Evolutionary conservation across 2,113 vertebrate genomes (phyloP).

Genomic region (Vidua macroura): DNA sequence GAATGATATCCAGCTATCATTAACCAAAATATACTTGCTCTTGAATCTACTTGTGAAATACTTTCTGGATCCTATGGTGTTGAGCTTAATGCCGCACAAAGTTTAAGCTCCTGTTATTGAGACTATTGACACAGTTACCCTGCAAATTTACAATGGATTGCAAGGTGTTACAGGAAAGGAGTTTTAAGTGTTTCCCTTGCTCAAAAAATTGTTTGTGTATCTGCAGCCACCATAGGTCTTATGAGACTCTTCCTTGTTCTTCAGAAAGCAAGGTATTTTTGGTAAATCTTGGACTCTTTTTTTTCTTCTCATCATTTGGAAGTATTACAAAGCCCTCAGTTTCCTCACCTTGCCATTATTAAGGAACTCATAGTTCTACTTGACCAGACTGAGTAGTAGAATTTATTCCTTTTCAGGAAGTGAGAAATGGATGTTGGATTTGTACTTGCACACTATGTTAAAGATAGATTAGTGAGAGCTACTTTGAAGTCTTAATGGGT

Average conservation of each 20-base stretch:
- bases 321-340: not conserved
- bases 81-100: not conserved
- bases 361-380: not conserved
- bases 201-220: not conserved
- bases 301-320: not conserved
- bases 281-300: not conserved
- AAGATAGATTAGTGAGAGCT: not conserved
- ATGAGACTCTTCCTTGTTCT: not conserved
- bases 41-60: not conserved
- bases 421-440: not conserved
- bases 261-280: not conserved
- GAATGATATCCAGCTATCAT: not conserved
- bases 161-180: not conserved
- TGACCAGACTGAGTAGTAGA: not conserved
- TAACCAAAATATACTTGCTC: not conserved
- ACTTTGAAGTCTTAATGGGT: not conserved
- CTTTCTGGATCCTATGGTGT: not conserved
- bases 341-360: not conserved
- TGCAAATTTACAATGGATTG: not conserved
- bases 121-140: not conserved
- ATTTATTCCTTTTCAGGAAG: not conserved
- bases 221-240: not conserved
- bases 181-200: not conserved
- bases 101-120: not conserved
- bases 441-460: not conserved